These are phyloP conservation scores for Cephalopachus bancanus DNA, from an alignment of 2,797 vertebrate genomes.

Conservation along the genomic window DNA sequence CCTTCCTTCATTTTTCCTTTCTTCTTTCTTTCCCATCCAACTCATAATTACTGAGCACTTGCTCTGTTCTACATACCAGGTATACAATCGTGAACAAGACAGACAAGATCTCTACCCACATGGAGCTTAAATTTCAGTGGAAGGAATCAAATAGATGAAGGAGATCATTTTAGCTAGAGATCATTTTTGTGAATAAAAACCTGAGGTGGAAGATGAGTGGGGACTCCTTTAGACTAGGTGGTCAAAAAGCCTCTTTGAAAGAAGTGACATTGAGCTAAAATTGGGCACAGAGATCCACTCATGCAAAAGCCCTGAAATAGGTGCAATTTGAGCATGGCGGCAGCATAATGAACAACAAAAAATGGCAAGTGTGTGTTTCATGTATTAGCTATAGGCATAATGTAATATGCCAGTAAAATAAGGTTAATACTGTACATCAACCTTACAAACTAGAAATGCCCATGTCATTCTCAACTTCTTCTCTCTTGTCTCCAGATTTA, in stretches of 20 bases:
- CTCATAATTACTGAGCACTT: background rate
- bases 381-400: background rate
- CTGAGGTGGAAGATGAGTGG: background rate
- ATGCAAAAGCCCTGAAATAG: background rate
- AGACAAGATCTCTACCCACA: too few species aligned
- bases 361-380: background rate
- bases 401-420: background rate
- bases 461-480: background rate
- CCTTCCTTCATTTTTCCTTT: too few species aligned
- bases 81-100: too few species aligned
- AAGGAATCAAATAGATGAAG: background rate
- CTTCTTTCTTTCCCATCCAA: slow-evolving; percentile 9
- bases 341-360: background rate
- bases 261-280: background rate
- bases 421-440: background rate
- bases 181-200: background rate
- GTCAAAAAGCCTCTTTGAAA: slow-evolving; percentile 31
- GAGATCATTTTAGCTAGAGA: background rate
- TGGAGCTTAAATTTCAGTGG: background rate
- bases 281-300: background rate
- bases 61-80: too few species aligned
- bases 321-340: background rate
- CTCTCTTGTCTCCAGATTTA: background rate
- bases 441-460: background rate
- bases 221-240: background rate